A percentile compares a stretch with the other conserved stretches of the same genome.
Evolutionary conservation across 2,113 vertebrate species (phyloP).

Genomic region (Polyodon spathula): DNA sequence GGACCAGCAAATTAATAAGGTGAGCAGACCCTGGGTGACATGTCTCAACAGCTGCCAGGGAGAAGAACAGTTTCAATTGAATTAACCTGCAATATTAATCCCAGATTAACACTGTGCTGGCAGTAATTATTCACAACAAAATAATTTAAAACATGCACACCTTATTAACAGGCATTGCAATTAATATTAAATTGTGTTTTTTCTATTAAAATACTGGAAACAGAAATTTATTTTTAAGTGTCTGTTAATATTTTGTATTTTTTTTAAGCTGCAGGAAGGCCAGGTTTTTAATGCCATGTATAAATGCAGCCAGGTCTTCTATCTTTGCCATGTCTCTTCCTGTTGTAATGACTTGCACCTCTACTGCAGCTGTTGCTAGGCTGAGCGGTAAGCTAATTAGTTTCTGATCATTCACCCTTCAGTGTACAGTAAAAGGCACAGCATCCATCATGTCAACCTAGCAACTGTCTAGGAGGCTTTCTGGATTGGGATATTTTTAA

Average conservation of each 20-base stretch:
- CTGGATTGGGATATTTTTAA: conserved; percentile 18
- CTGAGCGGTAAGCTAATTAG: conserved; percentile 40
- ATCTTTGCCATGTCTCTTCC: conserved; percentile 37
- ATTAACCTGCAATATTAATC: conserved; percentile 32
- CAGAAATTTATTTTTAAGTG: too few species aligned
- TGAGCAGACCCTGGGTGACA: not conserved
- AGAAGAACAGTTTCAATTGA: conserved; percentile 40
- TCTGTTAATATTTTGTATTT: too few species aligned
- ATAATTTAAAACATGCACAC: not conserved
- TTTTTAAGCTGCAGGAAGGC: too few species aligned
- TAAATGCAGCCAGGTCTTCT: conserved; percentile 27
- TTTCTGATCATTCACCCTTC: conserved; percentile 34
- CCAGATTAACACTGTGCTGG: conserved; percentile 11
- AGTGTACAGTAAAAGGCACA: conserved; percentile 19
- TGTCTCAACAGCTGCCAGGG: conserved; percentile 33
- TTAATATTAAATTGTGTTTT: not conserved
- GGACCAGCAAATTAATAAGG: conserved; percentile 3
- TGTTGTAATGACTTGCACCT: conserved; percentile 29
- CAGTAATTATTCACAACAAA: not conserved
- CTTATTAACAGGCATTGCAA: conserved; percentile 1
- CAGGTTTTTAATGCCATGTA: not conserved
- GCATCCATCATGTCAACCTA: conserved; percentile 14
- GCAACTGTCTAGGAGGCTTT: not conserved
- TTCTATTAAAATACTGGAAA: too few species aligned
- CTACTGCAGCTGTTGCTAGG: conserved; percentile 30